A percentile compares a stretch with the other conserved stretches of the same genome.
phyloP scores from a whole-genome alignment of 2,113 vertebrate genomes.

The Nothobranchius kuhntae region DNA sequence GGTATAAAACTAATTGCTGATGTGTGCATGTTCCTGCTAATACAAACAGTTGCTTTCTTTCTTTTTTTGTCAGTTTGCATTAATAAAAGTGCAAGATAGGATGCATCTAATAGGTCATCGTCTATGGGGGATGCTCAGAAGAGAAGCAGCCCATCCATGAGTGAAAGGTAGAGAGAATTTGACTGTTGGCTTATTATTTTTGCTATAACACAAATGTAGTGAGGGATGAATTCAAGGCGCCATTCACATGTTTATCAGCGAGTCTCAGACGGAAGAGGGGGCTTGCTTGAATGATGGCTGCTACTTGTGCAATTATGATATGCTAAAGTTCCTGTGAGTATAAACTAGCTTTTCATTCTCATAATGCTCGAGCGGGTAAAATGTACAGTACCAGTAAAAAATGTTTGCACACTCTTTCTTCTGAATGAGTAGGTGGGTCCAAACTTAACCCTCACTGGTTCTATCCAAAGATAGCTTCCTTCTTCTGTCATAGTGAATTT shows the following conservation, averaged over 20 bases:
- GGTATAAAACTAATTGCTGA: constrained; percentile 10
- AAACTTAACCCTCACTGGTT: not conserved
- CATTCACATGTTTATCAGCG: constrained; percentile 34
- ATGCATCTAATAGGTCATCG: constrained; percentile 1
- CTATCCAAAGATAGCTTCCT: constrained; percentile 7
- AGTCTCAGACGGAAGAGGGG: constrained; percentile 19
- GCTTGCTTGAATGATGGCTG: constrained; percentile 23
- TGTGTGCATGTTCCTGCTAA: constrained; percentile 17
- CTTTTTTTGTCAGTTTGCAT: constrained; percentile 1
- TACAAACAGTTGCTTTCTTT: constrained; percentile 33
- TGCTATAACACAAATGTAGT: not conserved
- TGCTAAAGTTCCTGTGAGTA: constrained; percentile 6
- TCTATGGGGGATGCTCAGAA: not conserved
- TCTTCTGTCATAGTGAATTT: constrained; percentile 11
- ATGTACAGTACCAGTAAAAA: not conserved
- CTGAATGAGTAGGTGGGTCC: not conserved
- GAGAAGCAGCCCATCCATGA: constrained; percentile 10
- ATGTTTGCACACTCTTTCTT: not conserved
- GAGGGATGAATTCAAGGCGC: constrained; percentile 23
- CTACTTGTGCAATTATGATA: constrained; percentile 34
- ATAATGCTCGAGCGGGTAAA: constrained; percentile 2
- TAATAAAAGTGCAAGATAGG: not conserved
- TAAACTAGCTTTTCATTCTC: constrained; percentile 13
- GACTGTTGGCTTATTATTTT: not conserved
- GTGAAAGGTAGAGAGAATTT: constrained; percentile 24